phyloP scores from a whole-genome alignment of 2,888 invertebrate genomes.

The Actias luna region DNA sequence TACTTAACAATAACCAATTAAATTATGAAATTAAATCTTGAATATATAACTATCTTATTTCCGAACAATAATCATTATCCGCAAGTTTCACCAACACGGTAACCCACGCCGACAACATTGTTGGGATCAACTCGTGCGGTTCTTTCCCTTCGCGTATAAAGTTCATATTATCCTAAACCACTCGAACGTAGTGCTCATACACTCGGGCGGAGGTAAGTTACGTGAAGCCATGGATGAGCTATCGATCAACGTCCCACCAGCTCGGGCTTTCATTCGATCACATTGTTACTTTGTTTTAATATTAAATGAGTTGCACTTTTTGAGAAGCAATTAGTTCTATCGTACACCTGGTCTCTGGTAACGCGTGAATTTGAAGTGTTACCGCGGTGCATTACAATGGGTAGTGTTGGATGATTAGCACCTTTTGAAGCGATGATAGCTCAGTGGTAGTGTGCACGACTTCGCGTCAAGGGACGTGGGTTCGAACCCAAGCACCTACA shows the following conservation, averaged over 20 bases:
- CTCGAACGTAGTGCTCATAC: neutral
- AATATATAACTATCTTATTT: neutral
- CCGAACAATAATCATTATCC: neutral
- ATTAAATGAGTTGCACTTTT: neutral
- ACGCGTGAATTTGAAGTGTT: too few species aligned
- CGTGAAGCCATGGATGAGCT: neutral
- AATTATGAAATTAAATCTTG: neutral
- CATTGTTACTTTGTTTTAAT: neutral
- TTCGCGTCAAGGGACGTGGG: too few species aligned
- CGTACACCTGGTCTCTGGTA: too few species aligned
- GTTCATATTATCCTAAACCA: neutral
- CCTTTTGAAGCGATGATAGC: too few species aligned
- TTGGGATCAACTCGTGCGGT: neutral
- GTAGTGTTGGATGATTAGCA: too few species aligned
- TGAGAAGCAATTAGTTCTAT: too few species aligned
- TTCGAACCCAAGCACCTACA: too few species aligned
- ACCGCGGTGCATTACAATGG: too few species aligned
- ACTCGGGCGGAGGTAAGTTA: neutral
- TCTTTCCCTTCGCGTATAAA: neutral
- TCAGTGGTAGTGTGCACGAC: too few species aligned
- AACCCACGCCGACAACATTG: neutral
- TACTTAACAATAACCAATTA: neutral
- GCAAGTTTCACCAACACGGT: neutral
- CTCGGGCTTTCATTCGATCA: constrained; percentile 1
- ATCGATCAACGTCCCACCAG: constrained; percentile 5